These are phyloP conservation scores for Brachypterus glaber DNA, from an alignment of 2,888 invertebrate species.

Conservation along the genomic window DNA sequence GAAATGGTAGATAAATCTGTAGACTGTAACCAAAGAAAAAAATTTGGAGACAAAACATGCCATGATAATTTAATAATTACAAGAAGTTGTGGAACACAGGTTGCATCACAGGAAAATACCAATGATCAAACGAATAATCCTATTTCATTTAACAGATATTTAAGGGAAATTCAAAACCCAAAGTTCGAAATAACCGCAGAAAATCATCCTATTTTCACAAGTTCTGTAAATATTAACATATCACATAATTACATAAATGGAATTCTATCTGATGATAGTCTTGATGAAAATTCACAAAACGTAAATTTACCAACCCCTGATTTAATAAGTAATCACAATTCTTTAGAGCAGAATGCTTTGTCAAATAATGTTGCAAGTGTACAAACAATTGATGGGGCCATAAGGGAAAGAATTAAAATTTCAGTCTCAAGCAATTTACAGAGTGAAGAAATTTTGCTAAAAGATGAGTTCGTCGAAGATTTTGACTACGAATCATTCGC, in stretches of 20 bases:
- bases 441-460: not conserved
- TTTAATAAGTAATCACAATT: conserved; percentile 50
- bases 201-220: conserved; percentile 38
- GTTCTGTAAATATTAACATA: conserved; percentile 52
- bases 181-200: conserved; percentile 2
- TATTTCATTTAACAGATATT: conserved; percentile 36
- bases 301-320: conserved; percentile 45
- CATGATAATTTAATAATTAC: conserved; percentile 33
- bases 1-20: conserved; percentile 44
- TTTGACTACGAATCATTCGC: not conserved
- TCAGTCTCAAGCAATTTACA: too few relatives aligned
- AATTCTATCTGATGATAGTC: conserved; percentile 46
- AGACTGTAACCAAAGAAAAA: conserved; percentile 38
- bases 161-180: conserved; percentile 13
- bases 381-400: not conserved
- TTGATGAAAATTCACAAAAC: conserved; percentile 36
- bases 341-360: conserved; percentile 34
- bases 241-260: conserved; percentile 45
- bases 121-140: conserved; percentile 30
- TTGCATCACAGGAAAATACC: conserved; percentile 20
- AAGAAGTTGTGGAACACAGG: conserved; percentile 37
- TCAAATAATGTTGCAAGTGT: conserved; percentile 4
- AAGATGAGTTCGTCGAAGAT: not conserved
- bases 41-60: conserved; percentile 24
- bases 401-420: not conserved